Evolutionary conservation across 1,140 invertebrate genomes (phyloP), one percentile per base, ranked within the genome.

Genomic region (Drosophila ambigua): DNA sequence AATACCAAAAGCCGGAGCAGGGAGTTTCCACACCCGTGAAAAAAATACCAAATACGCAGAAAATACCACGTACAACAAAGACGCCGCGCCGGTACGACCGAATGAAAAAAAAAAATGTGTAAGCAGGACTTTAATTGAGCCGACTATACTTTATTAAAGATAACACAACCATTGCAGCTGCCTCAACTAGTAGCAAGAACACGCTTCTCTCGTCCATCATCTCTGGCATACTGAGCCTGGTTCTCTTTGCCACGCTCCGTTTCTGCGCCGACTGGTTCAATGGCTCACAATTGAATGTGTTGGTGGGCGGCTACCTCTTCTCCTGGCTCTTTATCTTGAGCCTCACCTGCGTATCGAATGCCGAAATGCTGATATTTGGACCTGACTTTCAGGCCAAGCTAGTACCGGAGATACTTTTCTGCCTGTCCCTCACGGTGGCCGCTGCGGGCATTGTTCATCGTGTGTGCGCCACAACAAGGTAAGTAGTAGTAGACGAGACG

Each of bases 401-500:
- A 26, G 77, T 92, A 11, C 91, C 91, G 0, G 91, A 92, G 50
- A 91, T 92, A n/a, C 5, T 90, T 6, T 74, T 91, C n/a, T 92
- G 91, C 20, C 35, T 92, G 13, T 63, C 80, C 1, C 51, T 85
- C 5, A 90, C 91, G 2, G 74, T 77, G 4, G 55, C 77, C 16
- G 90, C 89, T 5, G 81, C 90, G 5, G 89, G 85, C 24, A 75
- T 87, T 13, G 83, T 92, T n/a, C 91, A 92, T 71, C 89, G 91
- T 5, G 91, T 92, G 13, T 90, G 89, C 68, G 91, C 87, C 9
- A 91, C 91, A n/a, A 91, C 91, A 13, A 90, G 90, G 89, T 88
- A 75, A 72, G 62, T 26, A 23, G 26, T 11, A 23, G 31, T 11
- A 9, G 9, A 41, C 11, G 5, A 9, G 9, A 41, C 11, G 5